Evolutionary conservation across 2,888 invertebrate species (phyloP).

Genomic region (Athripsodes cinereus): DNA sequence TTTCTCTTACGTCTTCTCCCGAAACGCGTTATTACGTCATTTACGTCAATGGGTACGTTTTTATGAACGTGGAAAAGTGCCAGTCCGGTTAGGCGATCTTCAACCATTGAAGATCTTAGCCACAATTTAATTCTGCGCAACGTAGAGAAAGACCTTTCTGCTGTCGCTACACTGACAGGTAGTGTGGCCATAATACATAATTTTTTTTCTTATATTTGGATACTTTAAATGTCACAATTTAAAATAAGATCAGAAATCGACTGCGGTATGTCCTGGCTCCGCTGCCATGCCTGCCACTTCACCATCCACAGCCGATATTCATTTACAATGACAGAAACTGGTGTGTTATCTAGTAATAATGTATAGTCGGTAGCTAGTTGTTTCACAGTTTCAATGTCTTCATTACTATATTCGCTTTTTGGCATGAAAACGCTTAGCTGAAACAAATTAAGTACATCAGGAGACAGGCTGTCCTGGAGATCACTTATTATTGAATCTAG

Average conservation of each 20-base stretch:
- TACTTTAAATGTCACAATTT: constrained; percentile 26
- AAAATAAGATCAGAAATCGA: constrained; percentile 28
- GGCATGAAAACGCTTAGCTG: constrained; percentile 28
- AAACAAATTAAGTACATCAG: constrained; percentile 29
- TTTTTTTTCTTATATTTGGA: constrained; percentile 22
- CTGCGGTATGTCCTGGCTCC: constrained; percentile 27
- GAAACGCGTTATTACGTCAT: too few species aligned
- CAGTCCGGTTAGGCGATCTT: too few species aligned
- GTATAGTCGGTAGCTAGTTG: constrained; percentile 20
- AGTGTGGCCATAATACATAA: constrained; percentile 28
- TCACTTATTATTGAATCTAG: constrained; percentile 29
- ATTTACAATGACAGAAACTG: constrained; percentile 23
- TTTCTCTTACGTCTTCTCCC: too few species aligned
- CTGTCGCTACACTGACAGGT: constrained; percentile 28
- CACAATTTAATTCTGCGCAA: constrained; percentile 6
- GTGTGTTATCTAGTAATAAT: constrained; percentile 23
- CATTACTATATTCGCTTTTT: constrained; percentile 23
- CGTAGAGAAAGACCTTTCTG: constrained; percentile 22
- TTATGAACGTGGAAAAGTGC: too few species aligned
- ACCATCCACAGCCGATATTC: constrained; percentile 22
- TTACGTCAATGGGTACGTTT: too few species aligned
- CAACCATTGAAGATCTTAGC: constrained; percentile 3
- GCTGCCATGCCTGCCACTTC: constrained; percentile 27
- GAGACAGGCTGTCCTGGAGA: constrained; percentile 26
- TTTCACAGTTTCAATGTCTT: constrained; percentile 27